Evolutionary conservation across 1,140 invertebrate species (phyloP).

Genomic region (Pectinophora gossypiella): DNA sequence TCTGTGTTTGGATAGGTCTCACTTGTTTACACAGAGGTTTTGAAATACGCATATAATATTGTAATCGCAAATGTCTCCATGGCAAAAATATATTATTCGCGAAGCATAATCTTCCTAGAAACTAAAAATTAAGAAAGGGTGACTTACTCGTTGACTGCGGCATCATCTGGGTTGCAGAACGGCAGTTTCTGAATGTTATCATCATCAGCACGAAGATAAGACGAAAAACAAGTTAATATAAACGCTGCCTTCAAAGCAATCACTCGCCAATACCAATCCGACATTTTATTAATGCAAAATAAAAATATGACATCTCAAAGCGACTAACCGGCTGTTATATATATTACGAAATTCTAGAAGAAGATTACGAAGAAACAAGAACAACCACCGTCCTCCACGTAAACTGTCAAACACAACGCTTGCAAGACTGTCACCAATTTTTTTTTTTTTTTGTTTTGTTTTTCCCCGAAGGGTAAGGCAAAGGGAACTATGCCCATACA

Average conservation of each 20-base stretch:
- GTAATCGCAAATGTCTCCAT: too few relatives aligned
- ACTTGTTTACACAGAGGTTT: too few relatives aligned
- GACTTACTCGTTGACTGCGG: constrained; percentile 49
- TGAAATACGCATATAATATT: too few relatives aligned
- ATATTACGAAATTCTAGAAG: constrained; percentile 37
- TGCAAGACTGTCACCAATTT: not conserved
- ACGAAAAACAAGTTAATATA: constrained; percentile 50
- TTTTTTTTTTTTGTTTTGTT: too few relatives aligned
- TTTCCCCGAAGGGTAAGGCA: too few relatives aligned
- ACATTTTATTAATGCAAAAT: constrained; percentile 62
- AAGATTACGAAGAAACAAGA: not conserved
- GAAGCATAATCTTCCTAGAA: too few relatives aligned
- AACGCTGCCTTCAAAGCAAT: constrained; percentile 52
- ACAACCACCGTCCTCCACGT: not conserved
- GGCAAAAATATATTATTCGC: too few relatives aligned
- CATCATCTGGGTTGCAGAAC: constrained; percentile 57
- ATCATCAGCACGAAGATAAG: constrained; percentile 53
- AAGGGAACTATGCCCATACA: too few relatives aligned
- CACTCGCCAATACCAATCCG: constrained; percentile 61
- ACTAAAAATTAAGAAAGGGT: too few relatives aligned
- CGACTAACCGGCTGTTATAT: constrained; percentile 24
- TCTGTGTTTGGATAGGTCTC: too few relatives aligned
- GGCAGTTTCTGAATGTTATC: constrained; percentile 56
- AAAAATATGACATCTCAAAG: constrained; percentile 59
- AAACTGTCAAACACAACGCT: not conserved